phyloP scores from a whole-genome alignment of 92 coral and sea anemone species.

The Chrysogorgia sp. region DNA sequence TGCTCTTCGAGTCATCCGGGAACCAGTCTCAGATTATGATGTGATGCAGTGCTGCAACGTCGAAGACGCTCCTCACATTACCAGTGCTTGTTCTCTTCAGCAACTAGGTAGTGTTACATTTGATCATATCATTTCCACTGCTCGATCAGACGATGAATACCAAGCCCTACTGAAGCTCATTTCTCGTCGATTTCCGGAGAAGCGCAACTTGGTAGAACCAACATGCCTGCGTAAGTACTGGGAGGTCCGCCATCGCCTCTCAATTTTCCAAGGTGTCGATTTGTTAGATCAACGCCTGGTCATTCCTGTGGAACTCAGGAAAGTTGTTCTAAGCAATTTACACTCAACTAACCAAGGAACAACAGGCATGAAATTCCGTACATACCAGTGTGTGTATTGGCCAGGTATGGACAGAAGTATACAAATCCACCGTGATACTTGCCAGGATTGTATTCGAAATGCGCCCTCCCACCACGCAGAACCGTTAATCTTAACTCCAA shows the following conservation, averaged over 20 bases:
- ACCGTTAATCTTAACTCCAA: slow-evolving; percentile 11
- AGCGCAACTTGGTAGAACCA: slow-evolving; percentile 32
- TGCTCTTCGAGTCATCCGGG: slow-evolving; percentile 2
- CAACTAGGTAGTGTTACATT: slow-evolving; percentile 11
- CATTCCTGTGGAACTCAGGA: background rate
- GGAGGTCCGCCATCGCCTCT: slow-evolving; percentile 60
- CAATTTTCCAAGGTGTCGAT: slow-evolving; percentile 57
- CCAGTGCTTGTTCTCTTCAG: background rate
- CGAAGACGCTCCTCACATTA: slow-evolving; percentile 4
- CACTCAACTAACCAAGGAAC: slow-evolving; percentile 28
- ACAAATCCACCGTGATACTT: background rate
- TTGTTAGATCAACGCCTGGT: slow-evolving; percentile 16
- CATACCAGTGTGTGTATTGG: slow-evolving; percentile 9
- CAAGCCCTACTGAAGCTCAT: slow-evolving; percentile 1
- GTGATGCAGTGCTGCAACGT: too few relatives aligned
- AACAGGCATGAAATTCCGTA: slow-evolving; percentile 10
- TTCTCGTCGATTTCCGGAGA: slow-evolving; percentile 4
- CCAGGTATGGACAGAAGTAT: background rate
- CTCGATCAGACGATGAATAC: slow-evolving; percentile 9
- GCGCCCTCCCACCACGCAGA: slow-evolving; percentile 17
- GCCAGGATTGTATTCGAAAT: slow-evolving; percentile 21
- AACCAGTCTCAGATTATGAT: slow-evolving; percentile 8
- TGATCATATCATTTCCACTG: slow-evolving; percentile 14
- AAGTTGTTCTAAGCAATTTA: slow-evolving; percentile 8
- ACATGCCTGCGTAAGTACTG: slow-evolving; percentile 57